A percentile compares a stretch with the other conserved stretches of the same genome.
Evolutionary conservation across 2,888 invertebrate species (phyloP).

Genomic region (Muscina levida): DNA sequence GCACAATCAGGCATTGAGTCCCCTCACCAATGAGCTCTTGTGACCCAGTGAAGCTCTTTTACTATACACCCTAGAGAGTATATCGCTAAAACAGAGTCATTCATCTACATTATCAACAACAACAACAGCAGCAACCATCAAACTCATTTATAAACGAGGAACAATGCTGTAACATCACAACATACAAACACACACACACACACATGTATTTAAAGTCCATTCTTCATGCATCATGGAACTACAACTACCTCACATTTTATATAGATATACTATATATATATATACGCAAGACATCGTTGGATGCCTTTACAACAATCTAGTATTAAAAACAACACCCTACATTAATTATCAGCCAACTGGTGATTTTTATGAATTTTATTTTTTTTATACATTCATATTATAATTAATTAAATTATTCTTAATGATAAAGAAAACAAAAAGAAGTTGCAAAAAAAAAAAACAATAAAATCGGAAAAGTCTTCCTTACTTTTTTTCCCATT

Average conservation of each 20-base stretch:
- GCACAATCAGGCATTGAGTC: constrained; percentile 1
- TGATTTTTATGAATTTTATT: constrained; percentile 6
- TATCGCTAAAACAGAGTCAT: constrained; percentile 55
- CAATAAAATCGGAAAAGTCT: constrained; percentile 75
- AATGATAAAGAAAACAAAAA: constrained; percentile 44
- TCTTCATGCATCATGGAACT: constrained; percentile 44
- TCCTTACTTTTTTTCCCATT: too few relatives aligned
- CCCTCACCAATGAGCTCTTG: neutral
- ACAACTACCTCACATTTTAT: constrained; percentile 58
- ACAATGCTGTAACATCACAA: neutral
- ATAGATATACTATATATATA: neutral
- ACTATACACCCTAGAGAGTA: constrained; percentile 53
- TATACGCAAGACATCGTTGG: neutral
- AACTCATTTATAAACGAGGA: constrained; percentile 5
- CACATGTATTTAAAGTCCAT: neutral
- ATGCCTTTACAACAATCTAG: neutral
- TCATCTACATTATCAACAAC: neutral
- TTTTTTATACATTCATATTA: constrained; percentile 6
- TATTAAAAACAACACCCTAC: constrained; percentile 8
- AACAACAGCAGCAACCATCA: constrained; percentile 2
- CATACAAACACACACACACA: too few relatives aligned
- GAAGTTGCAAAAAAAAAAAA: constrained; percentile 46
- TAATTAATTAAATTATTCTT: neutral
- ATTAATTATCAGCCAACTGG: constrained; percentile 11
- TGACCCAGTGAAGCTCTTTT: constrained; percentile 49